Conservation (phyloP, 1,140 invertebrate species). For the Chironomus tepperi region DNA sequence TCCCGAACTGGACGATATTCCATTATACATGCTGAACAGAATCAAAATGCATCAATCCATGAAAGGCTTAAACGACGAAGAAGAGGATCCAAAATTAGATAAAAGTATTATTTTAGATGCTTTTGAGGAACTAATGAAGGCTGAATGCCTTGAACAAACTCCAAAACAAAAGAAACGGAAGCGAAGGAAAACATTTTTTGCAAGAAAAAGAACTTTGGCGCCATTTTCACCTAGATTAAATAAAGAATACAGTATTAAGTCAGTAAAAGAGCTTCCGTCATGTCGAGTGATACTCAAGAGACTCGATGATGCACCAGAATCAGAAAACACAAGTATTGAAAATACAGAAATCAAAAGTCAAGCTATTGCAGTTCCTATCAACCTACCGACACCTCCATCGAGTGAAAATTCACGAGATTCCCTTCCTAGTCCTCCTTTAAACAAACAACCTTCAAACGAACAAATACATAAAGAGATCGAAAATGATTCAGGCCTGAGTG, state of each 20-base stretch:
- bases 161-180: not conserved
- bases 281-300: not conserved
- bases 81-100: not conserved
- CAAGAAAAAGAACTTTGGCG: not conserved
- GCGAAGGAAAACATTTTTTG: not conserved
- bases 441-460: not conserved
- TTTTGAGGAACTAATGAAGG: not conserved
- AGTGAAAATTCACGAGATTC: slow-evolving; percentile 1
- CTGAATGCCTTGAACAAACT: not conserved
- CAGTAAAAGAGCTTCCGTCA: not conserved
- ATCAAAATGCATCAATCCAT: not conserved
- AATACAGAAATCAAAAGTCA: not conserved
- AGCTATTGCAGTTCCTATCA: not conserved
- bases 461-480: too few relatives aligned
- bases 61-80: not conserved
- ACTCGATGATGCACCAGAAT: too few relatives aligned
- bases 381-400: not conserved
- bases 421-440: not conserved
- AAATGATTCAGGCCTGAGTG: too few relatives aligned
- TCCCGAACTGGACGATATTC: not conserved
- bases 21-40: not conserved
- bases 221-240: too few relatives aligned
- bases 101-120: not conserved
- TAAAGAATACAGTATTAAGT: too few relatives aligned
- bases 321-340: not conserved